Base-by-base conservation (phyloP, 2,888 invertebrate genomes). In the Melanostoma scalare region DNA sequence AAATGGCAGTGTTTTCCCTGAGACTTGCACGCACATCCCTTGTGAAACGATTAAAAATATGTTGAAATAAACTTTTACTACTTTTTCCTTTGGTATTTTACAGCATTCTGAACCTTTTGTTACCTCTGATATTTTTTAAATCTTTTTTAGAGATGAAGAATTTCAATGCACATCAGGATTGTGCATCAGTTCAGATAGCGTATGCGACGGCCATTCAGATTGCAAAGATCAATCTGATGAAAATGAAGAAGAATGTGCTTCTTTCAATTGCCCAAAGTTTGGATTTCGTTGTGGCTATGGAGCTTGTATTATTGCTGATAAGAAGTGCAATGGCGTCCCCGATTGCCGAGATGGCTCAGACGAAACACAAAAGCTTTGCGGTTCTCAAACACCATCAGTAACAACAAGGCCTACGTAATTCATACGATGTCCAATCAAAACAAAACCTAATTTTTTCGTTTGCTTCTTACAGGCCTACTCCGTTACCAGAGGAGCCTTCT, bases 181-280 rank as follows among this genome's bases (percentile, higher is more conserved):
- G 52, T 89, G 89, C 48, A 87, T 87, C 3, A 58, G 50, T 2
- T n/a, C 10, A 4, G 73, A 85, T 0, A 56, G 74, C 3, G 75
- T 53, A 0, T 89, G 89, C 0, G 93, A 94, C 85, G 92, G 92
- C 2, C 92, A 8, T 1, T 6, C 36, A 0, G 61, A 89, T 67
- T 89, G 88, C 55, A 2, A 9, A 0, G 88, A 89, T 81, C 84
- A 82, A 10, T 87, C 87, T 1, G 89, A 89, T 82, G 89, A 89
- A 80, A 87, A 86, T 0, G 72, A 74, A 1, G 52, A 80, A 33
- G 20, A 20, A 3, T 88, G 88, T 61, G 50, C 78, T 0, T 48
- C 74, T 3, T 38, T 10, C 3, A 35, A 46, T 3, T 89, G 89
- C 71, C 88, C 88, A 2, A 8, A 65, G 1, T 88, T 82, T 78